These are phyloP conservation scores for Liasis olivaceus DNA, from an alignment of 2,797 vertebrate genomes.

Conservation along the genomic window DNA sequence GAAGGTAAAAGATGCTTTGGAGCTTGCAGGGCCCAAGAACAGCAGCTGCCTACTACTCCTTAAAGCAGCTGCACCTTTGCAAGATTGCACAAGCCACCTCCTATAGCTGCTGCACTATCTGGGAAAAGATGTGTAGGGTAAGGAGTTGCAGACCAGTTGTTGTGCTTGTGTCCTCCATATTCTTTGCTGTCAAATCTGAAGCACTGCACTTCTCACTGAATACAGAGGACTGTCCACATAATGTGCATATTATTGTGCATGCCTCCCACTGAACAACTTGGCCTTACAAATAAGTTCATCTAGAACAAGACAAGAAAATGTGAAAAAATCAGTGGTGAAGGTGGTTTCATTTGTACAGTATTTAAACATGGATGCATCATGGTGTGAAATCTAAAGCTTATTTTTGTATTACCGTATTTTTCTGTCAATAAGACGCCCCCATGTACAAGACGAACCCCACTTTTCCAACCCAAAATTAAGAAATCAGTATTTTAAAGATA, in stretches of 20 bases:
- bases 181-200: neutral
- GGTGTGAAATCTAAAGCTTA: neutral
- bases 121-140: neutral
- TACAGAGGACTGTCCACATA: neutral
- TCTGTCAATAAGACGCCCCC: too few species aligned
- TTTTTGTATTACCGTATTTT: neutral
- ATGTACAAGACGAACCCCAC: too few species aligned
- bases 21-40: neutral
- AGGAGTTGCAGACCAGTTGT: neutral
- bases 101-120: neutral
- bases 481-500: too few species aligned
- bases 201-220: neutral
- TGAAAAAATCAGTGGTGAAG: neutral
- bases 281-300: neutral
- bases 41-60: neutral
- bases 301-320: neutral
- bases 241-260: neutral
- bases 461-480: too few species aligned
- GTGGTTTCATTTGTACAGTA: neutral
- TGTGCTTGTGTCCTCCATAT: neutral
- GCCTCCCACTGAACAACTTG: neutral
- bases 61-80: neutral
- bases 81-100: neutral
- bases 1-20: neutral
- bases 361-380: neutral